These are phyloP conservation scores for Balanococcus diminutus DNA, from an alignment of 2,888 invertebrate genomes.

Conservation along the genomic window DNA sequence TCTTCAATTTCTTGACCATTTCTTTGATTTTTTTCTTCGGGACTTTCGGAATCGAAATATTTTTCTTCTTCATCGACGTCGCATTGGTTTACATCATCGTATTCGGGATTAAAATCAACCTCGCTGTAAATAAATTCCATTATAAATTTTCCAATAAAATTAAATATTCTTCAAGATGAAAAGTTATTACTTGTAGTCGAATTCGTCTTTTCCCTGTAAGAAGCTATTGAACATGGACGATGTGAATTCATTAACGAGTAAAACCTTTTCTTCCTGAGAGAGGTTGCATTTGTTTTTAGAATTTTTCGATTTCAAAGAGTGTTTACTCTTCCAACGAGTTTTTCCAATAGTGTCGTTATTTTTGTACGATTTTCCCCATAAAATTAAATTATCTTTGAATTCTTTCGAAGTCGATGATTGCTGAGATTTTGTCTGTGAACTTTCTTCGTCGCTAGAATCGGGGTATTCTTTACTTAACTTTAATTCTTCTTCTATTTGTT, in stretches of 20 bases:
- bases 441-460: slow-evolving; percentile 60
- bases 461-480: slow-evolving; percentile 61
- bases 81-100: slow-evolving; percentile 75
- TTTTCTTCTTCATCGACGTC: slow-evolving; percentile 86
- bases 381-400: not conserved
- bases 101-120: slow-evolving; percentile 80
- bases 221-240: slow-evolving; percentile 86
- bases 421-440: slow-evolving; percentile 62
- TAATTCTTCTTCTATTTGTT: slow-evolving; percentile 68
- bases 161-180: not conserved
- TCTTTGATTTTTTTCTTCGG: slow-evolving; percentile 63
- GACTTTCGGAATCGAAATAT: slow-evolving; percentile 86
- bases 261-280: slow-evolving; percentile 63
- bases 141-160: slow-evolving; percentile 23
- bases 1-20: slow-evolving; percentile 56
- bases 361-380: slow-evolving; percentile 56
- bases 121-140: slow-evolving; percentile 62
- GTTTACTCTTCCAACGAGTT: slow-evolving; percentile 54
- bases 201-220: slow-evolving; percentile 78
- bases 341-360: slow-evolving; percentile 54
- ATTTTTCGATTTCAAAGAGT: slow-evolving; percentile 46
- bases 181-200: slow-evolving; percentile 73
- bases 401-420: slow-evolving; percentile 63
- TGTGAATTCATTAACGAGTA: slow-evolving; percentile 80
- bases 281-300: slow-evolving; percentile 56